Evolutionary conservation across 2,113 vertebrate genomes (phyloP), one percentile per base, ranked within the genome.

Genomic region (Macrotis lagotis): DNA sequence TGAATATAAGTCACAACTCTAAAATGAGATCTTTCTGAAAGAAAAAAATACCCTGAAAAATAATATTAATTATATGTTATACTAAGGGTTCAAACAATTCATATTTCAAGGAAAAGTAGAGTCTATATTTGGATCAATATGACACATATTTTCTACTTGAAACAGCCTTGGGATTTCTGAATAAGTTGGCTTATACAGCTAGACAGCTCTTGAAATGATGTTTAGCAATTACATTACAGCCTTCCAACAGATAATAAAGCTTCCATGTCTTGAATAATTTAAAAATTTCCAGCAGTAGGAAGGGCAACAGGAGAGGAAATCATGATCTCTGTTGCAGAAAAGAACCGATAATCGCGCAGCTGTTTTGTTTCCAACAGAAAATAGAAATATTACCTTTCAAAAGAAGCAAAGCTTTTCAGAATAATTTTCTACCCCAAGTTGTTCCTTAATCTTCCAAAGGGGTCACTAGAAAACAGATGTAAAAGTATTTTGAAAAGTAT

Each of bases 261-360:
- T 96, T 97, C 92, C 93, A 49, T 47, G 49, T 59, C 95, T 97
- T 97, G 96, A 98, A 98, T 96, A 97, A 98, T 97, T 97, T 95
- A 97, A 94, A 94, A 96, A 49, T 96, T 97, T 98, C 24, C 88
- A 97, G 89, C 59, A 88, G 95, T 97, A 94, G 53, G 88, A 96
- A 97, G 90, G 95, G 89, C 96, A 96, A 97, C 95, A 89, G 95
- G 90, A 95, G 97, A 95, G 94, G 97, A 96, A 88, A 93, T 92
- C 94, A 94, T 50, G 90, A 47, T 92, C 49, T 6, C 66, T 44
- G 25, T 47, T 95, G 95, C 95, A 89, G 83, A 93, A 50, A 53
- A 93, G 49, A 59, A 55, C 94, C 97, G 95, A 95, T 53, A 97
- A 96, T 94, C 48, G n/a, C 16, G 0, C 3, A 90, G 92, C 2